Base-by-base conservation (phyloP, 2,113 vertebrate species). In the Megaceryle maxima region DNA sequence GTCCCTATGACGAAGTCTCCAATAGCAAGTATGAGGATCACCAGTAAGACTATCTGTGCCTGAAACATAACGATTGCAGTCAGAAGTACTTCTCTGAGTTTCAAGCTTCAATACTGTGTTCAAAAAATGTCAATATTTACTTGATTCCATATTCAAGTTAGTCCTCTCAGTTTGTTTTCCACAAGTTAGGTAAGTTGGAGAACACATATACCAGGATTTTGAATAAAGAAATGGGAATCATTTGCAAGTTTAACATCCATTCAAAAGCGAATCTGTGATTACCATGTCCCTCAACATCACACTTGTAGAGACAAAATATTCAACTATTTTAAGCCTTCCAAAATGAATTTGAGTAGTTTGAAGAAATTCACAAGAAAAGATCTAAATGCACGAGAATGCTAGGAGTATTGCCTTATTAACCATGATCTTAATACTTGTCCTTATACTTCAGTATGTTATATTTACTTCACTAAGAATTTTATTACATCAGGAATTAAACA, bases 31-130 rank as follows among this genome's bases (percentile, higher is more conserved):
- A 99, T 88, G 22, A 99, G 98, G 94, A 99, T 99, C 88, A 99
- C 63, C 72, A 99, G 97, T 74, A 99, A 97, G 93, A 99, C 99
- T 96, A 99, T 99, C 97, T 99, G 99, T 69, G 99, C 99, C 99
- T 98, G 95, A 70, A 98, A 98, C 98, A 88, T 28, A 97, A 90
- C 79, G 81, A 75, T 6, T 74, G 68, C 60, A 91, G 79, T 91
- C 37, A 97, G 80, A 84, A 83, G 46, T 78, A 73, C 35, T 31
- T 83, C 7, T 69, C 31, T 60, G 28, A 63, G 17, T n/a, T 78
- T 63, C 56, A 70, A 70, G 46, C 11, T 35, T 64, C 39, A 55
- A 26, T 35, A 22, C 14, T 53, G 21, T 73, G 7, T 68, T 82
- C 28, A 6, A 87, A 87, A 87, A 92, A 84, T 24, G 10, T 59